A percentile compares a stretch with the other conserved stretches of the same genome.
These are phyloP conservation scores for Sebastes flavidus DNA, from an alignment of 2,797 vertebrate genomes.

Conservation along the genomic window DNA sequence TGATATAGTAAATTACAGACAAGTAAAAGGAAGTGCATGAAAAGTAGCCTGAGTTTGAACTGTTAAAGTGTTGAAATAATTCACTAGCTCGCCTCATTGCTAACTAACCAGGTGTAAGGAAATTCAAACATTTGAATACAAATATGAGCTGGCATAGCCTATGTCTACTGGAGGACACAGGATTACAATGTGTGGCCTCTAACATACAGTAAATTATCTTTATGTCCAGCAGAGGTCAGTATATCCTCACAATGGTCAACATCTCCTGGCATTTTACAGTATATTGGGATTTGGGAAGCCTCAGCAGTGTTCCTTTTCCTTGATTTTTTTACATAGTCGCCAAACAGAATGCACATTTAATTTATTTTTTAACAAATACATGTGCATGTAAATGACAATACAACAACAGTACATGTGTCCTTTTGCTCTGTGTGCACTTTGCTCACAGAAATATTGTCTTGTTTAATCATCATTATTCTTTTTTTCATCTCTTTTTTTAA, in stretches of 20 bases:
- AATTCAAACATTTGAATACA: neutral
- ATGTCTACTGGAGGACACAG: neutral
- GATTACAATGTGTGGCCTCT: neutral
- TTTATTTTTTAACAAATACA: neutral
- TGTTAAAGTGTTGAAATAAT: neutral
- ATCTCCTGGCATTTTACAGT: neutral
- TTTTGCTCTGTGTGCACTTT: neutral
- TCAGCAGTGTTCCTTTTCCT: neutral
- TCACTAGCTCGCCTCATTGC: neutral
- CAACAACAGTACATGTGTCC: neutral
- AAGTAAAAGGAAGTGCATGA: neutral
- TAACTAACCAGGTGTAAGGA: neutral
- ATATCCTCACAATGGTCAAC: conserved; percentile 42
- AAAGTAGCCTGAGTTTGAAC: no score
- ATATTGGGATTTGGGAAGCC: neutral
- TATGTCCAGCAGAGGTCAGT: conserved; percentile 79
- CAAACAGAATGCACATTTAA: neutral
- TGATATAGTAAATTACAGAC: neutral
- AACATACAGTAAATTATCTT: neutral
- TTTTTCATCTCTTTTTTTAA: neutral
- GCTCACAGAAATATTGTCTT: neutral
- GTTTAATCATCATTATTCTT: neutral
- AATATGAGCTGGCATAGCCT: neutral
- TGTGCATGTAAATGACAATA: neutral
- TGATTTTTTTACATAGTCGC: neutral